Conservation (phyloP, 2,113 vertebrate species). For the Ameiurus melas region DNA sequence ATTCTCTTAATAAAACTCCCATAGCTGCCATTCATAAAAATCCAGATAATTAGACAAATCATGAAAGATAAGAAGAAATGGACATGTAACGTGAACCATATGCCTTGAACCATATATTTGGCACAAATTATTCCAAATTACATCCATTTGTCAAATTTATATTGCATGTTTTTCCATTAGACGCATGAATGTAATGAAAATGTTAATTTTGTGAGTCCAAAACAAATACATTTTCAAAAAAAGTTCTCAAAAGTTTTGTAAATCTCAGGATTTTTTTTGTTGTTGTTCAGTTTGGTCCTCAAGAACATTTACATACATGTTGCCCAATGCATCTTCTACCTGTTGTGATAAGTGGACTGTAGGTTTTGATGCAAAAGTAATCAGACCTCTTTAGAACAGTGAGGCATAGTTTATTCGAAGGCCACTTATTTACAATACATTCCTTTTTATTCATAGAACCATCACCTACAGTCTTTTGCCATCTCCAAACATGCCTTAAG, state of each 20-base stretch:
- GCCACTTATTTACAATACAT: slow-evolving; percentile 24
- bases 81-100: background rate
- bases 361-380: slow-evolving; percentile 16
- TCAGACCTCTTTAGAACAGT: slow-evolving; percentile 3
- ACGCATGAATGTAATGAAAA: background rate
- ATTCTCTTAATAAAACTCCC: background rate
- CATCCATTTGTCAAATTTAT: background rate
- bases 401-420: slow-evolving; percentile 32
- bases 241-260: background rate
- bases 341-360: background rate
- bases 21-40: background rate
- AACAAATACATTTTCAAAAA: background rate
- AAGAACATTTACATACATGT: background rate
- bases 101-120: background rate
- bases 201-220: background rate
- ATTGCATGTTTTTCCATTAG: background rate
- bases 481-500: slow-evolving; percentile 12
- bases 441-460: background rate
- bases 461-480: background rate
- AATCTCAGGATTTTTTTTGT: background rate
- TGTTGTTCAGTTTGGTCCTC: background rate
- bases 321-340: background rate
- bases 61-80: background rate
- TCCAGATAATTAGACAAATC: background rate
- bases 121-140: background rate